phyloP scores from a whole-genome alignment of 2,888 invertebrate genomes.

The Gymnocheta viridis region DNA sequence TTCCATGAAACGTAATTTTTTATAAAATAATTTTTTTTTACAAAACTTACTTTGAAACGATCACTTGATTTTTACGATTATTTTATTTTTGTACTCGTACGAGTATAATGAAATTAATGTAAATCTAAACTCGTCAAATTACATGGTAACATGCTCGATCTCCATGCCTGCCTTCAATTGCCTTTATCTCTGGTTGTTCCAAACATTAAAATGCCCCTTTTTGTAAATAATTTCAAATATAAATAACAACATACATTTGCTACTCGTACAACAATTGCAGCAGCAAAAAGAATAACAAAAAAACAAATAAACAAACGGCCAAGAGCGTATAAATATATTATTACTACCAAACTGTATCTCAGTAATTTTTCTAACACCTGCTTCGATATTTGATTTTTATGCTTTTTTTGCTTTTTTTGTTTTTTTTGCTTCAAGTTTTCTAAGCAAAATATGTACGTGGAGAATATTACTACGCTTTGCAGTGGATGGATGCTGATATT shows the following conservation, averaged over 20 bases:
- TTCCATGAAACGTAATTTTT: too few species aligned
- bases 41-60: too few species aligned
- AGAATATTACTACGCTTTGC: constrained; percentile 17
- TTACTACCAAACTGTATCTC: constrained; percentile 60
- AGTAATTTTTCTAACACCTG: constrained; percentile 69
- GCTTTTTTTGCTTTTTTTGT: constrained; percentile 41
- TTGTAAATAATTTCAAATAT: constrained; percentile 62
- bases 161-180: constrained; percentile 40
- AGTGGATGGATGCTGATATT: constrained; percentile 36
- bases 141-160: not conserved
- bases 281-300: constrained; percentile 29
- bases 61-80: not conserved
- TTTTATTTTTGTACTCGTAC: not conserved
- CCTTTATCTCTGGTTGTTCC: constrained; percentile 26
- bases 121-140: not conserved
- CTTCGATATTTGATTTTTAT: constrained; percentile 65
- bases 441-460: constrained; percentile 21
- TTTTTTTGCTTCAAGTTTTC: constrained; percentile 23
- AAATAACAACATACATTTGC: constrained; percentile 55
- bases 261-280: constrained; percentile 37
- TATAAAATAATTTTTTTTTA: too few species aligned
- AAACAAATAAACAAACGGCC: constrained; percentile 40
- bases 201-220: constrained; percentile 60
- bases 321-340: constrained; percentile 47
- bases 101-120: not conserved